Conservation (phyloP, 2,888 invertebrate genomes). For the Saturnia pavonia region DNA sequence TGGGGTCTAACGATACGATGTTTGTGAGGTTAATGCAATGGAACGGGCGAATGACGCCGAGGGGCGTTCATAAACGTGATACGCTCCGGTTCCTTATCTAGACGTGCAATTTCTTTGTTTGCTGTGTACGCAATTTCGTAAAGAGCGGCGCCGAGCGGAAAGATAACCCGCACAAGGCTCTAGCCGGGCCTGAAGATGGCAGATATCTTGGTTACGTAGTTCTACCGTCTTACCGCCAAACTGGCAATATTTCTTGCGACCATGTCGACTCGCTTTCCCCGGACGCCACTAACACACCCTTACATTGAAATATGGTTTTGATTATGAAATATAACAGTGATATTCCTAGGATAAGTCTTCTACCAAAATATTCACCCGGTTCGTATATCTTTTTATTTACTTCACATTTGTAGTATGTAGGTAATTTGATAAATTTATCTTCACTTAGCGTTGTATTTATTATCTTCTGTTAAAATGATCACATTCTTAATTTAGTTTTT, state of each 20-base stretch:
- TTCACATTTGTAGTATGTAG: too few species aligned
- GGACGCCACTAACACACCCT: constrained; percentile 41
- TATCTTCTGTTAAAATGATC: not conserved
- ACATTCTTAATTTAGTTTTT: not conserved
- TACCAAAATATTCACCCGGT: constrained; percentile 46
- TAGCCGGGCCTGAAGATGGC: constrained; percentile 55
- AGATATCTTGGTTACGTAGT: constrained; percentile 58
- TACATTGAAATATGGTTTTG: constrained; percentile 60
- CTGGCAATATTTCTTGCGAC: constrained; percentile 52
- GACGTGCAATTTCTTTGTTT: constrained; percentile 74
- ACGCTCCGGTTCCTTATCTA: constrained; percentile 64
- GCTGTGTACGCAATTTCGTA: constrained; percentile 73
- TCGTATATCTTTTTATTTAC: constrained; percentile 21
- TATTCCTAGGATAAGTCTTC: constrained; percentile 46
- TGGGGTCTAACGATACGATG: constrained; percentile 32
- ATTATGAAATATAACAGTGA: constrained; percentile 59
- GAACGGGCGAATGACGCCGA: constrained; percentile 23
- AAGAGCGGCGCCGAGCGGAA: constrained; percentile 50
- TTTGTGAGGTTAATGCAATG: constrained; percentile 36
- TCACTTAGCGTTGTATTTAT: not conserved
- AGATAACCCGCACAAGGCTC: constrained; percentile 64
- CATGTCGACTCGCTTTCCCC: constrained; percentile 44
- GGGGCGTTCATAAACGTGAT: constrained; percentile 51
- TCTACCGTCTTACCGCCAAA: constrained; percentile 36
- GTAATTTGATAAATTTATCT: not conserved